These are phyloP conservation scores for Drosophila ironensis DNA, from an alignment of 1,140 invertebrate genomes.

Conservation along the genomic window DNA sequence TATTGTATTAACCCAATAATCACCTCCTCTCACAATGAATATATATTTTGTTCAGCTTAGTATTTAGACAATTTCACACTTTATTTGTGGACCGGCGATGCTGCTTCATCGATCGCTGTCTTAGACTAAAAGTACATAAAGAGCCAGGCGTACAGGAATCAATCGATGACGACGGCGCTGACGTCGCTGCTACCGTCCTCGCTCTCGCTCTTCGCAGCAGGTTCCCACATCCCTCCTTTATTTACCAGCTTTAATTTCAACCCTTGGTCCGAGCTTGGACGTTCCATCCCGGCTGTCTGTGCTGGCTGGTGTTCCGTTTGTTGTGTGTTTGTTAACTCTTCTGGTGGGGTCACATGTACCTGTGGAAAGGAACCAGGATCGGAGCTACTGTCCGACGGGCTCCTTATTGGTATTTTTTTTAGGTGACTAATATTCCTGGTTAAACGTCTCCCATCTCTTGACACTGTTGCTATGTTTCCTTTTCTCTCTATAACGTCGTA, in stretches of 20 bases:
- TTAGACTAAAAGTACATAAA: neutral
- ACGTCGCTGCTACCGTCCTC: neutral
- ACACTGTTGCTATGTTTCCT: too few species aligned
- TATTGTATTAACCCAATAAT: neutral
- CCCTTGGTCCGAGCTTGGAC: neutral
- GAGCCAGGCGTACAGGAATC: neutral
- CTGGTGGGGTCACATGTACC: neutral
- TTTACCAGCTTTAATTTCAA: neutral
- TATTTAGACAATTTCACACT: neutral
- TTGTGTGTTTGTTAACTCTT: neutral
- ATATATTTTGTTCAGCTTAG: neutral
- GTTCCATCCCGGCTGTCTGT: neutral
- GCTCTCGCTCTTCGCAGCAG: neutral
- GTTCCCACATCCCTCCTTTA: neutral
- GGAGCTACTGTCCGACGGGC: neutral
- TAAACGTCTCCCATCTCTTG: too few species aligned
- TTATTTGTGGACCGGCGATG: neutral
- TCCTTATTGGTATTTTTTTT: neutral
- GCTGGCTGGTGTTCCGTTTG: conserved; percentile 2
- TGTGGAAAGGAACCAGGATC: neutral
- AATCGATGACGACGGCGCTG: conserved; percentile 1
- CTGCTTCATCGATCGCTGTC: neutral
- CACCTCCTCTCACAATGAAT: neutral
- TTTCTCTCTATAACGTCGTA: too few species aligned
- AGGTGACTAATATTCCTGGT: neutral